phyloP scores from a whole-genome alignment of 2,113 vertebrate genomes.

The Helogale parvula region DNA sequence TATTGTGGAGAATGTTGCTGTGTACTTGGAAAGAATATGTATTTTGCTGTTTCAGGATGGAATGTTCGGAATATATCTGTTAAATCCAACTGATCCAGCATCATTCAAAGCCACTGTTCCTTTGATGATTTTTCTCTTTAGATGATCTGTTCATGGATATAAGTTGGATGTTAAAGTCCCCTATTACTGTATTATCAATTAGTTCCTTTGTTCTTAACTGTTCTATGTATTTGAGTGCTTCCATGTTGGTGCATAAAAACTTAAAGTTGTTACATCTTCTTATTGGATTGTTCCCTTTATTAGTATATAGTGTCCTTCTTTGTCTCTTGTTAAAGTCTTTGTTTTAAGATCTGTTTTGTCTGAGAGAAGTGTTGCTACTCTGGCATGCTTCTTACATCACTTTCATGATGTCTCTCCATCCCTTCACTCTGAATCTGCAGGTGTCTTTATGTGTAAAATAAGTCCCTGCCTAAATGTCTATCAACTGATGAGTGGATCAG shows the following conservation, averaged over 20 bases:
- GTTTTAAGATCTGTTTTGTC: not conserved
- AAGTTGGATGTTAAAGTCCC: not conserved
- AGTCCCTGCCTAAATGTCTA: not conserved
- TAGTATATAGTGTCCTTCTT: not conserved
- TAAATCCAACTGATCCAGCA: not conserved
- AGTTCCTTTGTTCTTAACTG: not conserved
- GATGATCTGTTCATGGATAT: not conserved
- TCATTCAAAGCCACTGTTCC: not conserved
- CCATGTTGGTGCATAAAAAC: not conserved
- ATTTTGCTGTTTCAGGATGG: not conserved
- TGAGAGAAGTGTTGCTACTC: not conserved
- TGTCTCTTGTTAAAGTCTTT: not conserved
- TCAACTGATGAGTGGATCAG: too few relatives aligned
- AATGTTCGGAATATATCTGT: not conserved
- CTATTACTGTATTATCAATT: not conserved
- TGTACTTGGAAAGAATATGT: not conserved
- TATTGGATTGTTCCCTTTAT: not conserved
- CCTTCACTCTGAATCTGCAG: not conserved
- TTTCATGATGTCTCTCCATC: not conserved
- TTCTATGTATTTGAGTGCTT: not conserved
- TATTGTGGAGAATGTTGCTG: not conserved
- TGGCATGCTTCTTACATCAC: not conserved
- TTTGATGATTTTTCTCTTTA: not conserved
- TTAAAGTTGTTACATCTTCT: not conserved
- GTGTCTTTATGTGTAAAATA: not conserved